These are phyloP conservation scores for Brachionus calyciflorus DNA, from an alignment of 1,140 invertebrate genomes.

Conservation along the genomic window DNA sequence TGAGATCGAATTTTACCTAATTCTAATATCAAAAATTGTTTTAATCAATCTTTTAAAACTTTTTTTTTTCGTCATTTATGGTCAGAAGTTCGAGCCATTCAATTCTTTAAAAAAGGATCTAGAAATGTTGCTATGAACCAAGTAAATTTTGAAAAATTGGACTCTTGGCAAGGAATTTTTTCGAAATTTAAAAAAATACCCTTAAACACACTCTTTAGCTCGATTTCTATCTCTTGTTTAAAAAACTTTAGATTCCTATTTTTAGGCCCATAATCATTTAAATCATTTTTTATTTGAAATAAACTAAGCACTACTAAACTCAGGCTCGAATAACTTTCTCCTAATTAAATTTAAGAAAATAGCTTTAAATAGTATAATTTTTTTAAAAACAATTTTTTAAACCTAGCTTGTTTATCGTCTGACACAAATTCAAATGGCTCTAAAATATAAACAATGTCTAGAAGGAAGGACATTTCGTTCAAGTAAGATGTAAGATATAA, in stretches of 20 bases:
- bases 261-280: too few species aligned
- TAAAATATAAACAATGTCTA: not conserved
- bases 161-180: not conserved
- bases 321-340: not conserved
- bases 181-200: not conserved
- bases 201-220: not conserved
- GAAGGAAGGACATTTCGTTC: not conserved
- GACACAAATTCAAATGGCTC: slow-evolving; percentile 11
- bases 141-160: not conserved
- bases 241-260: too few species aligned
- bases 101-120: not conserved
- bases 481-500: too few species aligned
- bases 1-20: too few species aligned
- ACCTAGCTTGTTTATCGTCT: not conserved
- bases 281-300: too few species aligned
- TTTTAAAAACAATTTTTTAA: too few species aligned
- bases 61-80: too few species aligned
- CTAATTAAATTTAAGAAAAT: not conserved
- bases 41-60: too few species aligned
- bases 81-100: not conserved
- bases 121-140: not conserved
- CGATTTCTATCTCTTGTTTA: not conserved
- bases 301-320: too few species aligned
- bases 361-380: too few species aligned
- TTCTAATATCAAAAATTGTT: too few species aligned